phyloP scores from a whole-genome alignment of 2,888 invertebrate species.

The Girardia tigrina region DNA sequence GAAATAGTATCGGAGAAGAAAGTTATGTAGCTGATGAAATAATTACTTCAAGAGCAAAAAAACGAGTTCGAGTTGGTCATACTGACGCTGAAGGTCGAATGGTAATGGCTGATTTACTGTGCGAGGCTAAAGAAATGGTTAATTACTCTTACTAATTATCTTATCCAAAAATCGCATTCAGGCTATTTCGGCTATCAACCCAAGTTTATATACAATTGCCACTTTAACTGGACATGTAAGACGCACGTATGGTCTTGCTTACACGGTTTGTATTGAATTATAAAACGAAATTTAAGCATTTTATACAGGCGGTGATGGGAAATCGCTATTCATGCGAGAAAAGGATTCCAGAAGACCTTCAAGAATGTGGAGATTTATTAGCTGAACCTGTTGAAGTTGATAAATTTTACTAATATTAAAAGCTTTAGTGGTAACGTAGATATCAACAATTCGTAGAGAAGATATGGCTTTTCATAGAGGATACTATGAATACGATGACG shows the following conservation, averaged over 20 bases:
- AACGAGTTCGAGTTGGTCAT: slow-evolving; percentile 72
- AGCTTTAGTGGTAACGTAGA: slow-evolving; percentile 41
- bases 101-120: slow-evolving; percentile 77
- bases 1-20: slow-evolving; percentile 72
- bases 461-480: slow-evolving; percentile 53
- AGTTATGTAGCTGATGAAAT: slow-evolving; percentile 79
- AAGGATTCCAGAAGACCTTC: slow-evolving; percentile 57
- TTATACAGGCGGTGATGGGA: slow-evolving; percentile 57
- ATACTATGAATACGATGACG: slow-evolving; percentile 67
- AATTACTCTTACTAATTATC: too few species aligned
- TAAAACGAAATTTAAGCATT: neutral
- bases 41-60: slow-evolving; percentile 66
- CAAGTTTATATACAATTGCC: slow-evolving; percentile 75
- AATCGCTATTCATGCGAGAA: slow-evolving; percentile 60
- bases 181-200: slow-evolving; percentile 61
- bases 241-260: slow-evolving; percentile 52
- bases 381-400: slow-evolving; percentile 65
- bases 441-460: slow-evolving; percentile 52
- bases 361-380: slow-evolving; percentile 59
- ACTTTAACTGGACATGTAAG: slow-evolving; percentile 75
- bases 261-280: slow-evolving; percentile 55
- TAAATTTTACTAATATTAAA: slow-evolving; percentile 38
- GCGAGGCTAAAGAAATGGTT: slow-evolving; percentile 56
- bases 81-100: slow-evolving; percentile 88
- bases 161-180: slow-evolving; percentile 40